These are phyloP conservation scores for Caradrina clavipalpis DNA, from an alignment of 2,888 invertebrate species.

Conservation along the genomic window DNA sequence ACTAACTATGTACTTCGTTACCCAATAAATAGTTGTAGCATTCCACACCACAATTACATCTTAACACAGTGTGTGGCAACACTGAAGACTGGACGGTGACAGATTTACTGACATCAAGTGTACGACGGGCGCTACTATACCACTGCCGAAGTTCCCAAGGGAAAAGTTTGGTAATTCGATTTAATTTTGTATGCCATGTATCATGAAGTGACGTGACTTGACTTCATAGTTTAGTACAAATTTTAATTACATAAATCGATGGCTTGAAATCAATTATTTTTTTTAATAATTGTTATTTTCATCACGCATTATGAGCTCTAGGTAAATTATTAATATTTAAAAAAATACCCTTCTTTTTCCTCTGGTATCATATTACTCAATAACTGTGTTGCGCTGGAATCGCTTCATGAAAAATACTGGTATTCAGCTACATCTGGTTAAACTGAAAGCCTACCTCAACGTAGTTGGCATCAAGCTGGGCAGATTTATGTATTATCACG, in stretches of 20 bases:
- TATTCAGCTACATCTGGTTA: no score
- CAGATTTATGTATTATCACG: no score
- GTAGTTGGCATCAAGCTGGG: no score
- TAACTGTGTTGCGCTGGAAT: no score
- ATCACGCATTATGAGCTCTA: neutral
- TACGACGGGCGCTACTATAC: constrained; percentile 27
- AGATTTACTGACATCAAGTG: constrained; percentile 67
- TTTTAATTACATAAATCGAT: no score
- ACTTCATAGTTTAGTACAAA: neutral
- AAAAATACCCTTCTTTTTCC: no score
- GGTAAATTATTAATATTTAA: no score
- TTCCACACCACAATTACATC: constrained; percentile 23
- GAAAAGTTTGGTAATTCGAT: constrained; percentile 41
- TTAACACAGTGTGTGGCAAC: constrained; percentile 47
- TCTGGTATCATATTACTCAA: no score
- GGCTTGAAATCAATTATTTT: no score
- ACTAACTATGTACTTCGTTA: constrained; percentile 25
- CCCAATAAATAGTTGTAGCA: constrained; percentile 44
- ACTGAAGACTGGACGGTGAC: constrained; percentile 59
- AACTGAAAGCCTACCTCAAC: no score
- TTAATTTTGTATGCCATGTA: constrained; percentile 11
- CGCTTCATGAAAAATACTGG: no score
- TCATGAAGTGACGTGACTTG: neutral
- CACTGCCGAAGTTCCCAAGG: constrained; percentile 42
- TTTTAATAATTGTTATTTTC: no score